Base-by-base conservation (phyloP, 1,140 invertebrate species). In the Bombyx mandarina region DNA sequence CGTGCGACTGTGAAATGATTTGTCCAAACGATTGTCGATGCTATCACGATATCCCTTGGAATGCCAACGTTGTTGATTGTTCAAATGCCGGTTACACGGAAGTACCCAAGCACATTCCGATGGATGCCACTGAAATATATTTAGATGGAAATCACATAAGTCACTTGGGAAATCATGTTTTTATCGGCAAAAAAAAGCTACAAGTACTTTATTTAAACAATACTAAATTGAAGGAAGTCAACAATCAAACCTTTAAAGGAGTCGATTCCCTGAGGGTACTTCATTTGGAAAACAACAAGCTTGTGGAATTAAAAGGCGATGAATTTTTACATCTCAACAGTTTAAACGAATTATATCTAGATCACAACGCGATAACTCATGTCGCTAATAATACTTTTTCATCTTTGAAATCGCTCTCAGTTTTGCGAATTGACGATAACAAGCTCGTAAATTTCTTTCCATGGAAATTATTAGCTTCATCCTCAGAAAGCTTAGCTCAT, bases 1-100 rank as follows among this genome's bases (percentile, higher is more conserved):
- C 95, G 43, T 97, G 95, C 82, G 95, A 96, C 75, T 97, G 95
- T 84, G 93, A 96, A 88, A 96, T 96, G 95, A 96, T 94, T 45
- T 97, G 95, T 82, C 95, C 95, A 8, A 89, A 89, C 51, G 94
- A 95, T 68, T 97, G 95, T 86, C 93, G 91, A 61, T 97, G 96
- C 72, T 97, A 94, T 86, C 94, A 96, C 82, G 95, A 97, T 79
- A 93, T 95, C 66, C 94, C 94, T n/a, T 97, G 95, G 95, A 92
- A 93, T 51, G 93, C 94, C 0, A 97, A 97, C 78, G 94, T 97
- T 43, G 95, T 96, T n/a, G 95, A 96, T 79, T 97, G 95, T 82
- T 94, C 93, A 1, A 92, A 91, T 59, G 91, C 92, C 12, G 92
- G 91, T 6, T 94, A 94, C 73, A 91, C 89, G 26, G 88, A 89